Base-by-base conservation (phyloP, 1,140 invertebrate species). In the Halesus radiatus region DNA sequence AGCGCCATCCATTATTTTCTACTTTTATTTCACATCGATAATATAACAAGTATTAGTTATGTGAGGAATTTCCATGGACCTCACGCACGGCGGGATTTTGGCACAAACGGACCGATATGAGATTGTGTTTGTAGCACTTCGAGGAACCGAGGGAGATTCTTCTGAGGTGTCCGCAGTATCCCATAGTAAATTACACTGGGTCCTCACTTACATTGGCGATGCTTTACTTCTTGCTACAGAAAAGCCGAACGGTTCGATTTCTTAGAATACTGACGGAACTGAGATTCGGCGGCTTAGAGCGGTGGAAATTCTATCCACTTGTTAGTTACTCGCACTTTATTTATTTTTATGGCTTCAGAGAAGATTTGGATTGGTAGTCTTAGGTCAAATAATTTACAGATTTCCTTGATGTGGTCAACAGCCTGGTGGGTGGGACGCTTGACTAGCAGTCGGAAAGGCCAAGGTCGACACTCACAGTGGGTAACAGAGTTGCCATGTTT, bases 91-190 rank as follows among this genome's bases (percentile, higher is more conserved):
- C 16, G 26, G 52, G 54, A 58, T 75, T 45, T 75, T 45, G n/a
- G 72, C 72, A 75, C 29, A 58, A 60, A 23, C 32, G n/a, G 54
- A 73, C 18, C 13, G 20, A 54, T n/a, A 5, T 13, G 22, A 16
- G 50, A 37, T 53, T 75, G 72, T 58, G 58, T 58, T 53, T 20
- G 10, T 73, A 73, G 6, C n/a, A 18, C 72, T 75, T 75, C 54
- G 53, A n/a, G 23, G 72, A 58, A 75, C 29, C 26, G 3, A 1
- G 2, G 37, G 29, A 58, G 52, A 20, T 32, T 20, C 32, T 75
- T 75, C 54, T 8, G 16, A 75, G 52, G 72, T 75, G 53, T 58
- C 18, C 54, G n/a, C 45, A 52, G 10, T 29, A 23, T 32, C 29
- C 16, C 22, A 15, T 26, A 54, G 23, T 60, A 60, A 15, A 20